A percentile compares a stretch with the other conserved stretches of the same genome.
These are phyloP conservation scores for Coracopsis vasa DNA, from an alignment of 2,113 vertebrate species.

Conservation along the genomic window DNA sequence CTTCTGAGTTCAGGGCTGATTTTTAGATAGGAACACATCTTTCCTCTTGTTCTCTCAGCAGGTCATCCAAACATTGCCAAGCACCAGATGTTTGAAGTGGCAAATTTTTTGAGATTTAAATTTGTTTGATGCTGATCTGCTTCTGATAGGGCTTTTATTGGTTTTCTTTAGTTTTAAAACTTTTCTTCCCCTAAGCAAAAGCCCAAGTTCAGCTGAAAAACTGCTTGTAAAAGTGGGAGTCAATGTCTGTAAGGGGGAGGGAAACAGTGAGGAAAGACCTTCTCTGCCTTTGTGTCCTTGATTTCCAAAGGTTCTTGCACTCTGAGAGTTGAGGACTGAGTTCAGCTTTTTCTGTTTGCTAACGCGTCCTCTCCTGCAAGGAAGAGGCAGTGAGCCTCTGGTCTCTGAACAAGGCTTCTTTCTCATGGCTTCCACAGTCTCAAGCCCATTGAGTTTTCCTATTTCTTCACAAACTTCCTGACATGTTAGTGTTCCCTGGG, in stretches of 20 bases:
- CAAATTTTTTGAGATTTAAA: constrained; percentile 21
- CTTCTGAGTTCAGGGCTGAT: background rate
- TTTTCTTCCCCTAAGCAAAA: background rate
- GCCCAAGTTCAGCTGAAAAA: background rate
- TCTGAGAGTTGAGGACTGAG: constrained; percentile 14
- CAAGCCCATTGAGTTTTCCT: background rate
- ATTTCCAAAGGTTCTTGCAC: constrained; percentile 50
- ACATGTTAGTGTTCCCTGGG: background rate
- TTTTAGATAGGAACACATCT: background rate
- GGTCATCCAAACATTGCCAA: constrained; percentile 24
- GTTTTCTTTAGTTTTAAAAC: background rate
- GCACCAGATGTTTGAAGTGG: constrained; percentile 48
- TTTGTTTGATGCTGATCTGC: background rate
- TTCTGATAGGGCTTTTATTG: background rate
- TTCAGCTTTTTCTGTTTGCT: constrained; percentile 55
- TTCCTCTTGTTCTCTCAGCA: background rate
- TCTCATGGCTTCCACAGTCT: background rate
- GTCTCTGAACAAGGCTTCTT: background rate
- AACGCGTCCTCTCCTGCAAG: constrained; percentile 54
- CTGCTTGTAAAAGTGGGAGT: background rate
- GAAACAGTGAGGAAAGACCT: background rate
- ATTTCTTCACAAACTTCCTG: background rate
- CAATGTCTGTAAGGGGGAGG: background rate
- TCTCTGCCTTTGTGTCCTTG: constrained; percentile 30
- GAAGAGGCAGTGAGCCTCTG: background rate